These are phyloP conservation scores for Octomys mimax DNA, from an alignment of 2,797 vertebrate species.

Conservation along the genomic window DNA sequence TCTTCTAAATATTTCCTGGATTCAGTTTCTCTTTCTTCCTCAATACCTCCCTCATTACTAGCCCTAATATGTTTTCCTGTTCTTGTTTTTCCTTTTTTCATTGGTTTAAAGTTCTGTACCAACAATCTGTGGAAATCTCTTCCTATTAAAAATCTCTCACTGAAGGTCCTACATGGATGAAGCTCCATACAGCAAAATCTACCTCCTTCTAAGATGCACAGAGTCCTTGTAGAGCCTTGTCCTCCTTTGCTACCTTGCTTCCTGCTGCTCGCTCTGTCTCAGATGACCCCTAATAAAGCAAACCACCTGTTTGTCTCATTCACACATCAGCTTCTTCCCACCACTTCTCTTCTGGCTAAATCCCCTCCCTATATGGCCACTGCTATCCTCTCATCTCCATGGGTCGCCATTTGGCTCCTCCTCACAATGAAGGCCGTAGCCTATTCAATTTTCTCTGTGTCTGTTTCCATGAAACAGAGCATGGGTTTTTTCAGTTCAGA, in stretches of 20 bases:
- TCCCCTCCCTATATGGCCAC: neutral
- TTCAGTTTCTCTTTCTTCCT: neutral
- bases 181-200: neutral
- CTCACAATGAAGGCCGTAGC: neutral
- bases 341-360: neutral
- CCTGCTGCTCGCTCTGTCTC: neutral
- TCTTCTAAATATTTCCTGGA: neutral
- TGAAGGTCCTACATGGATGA: too few relatives aligned
- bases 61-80: neutral
- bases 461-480: neutral
- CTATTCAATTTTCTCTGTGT: neutral
- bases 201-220: neutral
- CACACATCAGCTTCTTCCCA: neutral
- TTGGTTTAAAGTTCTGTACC: neutral
- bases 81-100: constrained; percentile 9
- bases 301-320: neutral
- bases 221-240: neutral
- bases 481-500: neutral
- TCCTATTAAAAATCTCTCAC: constrained; percentile 25
- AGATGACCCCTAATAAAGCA: neutral
- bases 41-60: constrained; percentile 10
- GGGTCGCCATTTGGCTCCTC: neutral
- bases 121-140: neutral
- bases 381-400: neutral
- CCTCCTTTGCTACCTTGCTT: neutral